These are phyloP conservation scores for Oceanites oceanicus DNA, from an alignment of 2,113 vertebrate genomes.

Conservation along the genomic window DNA sequence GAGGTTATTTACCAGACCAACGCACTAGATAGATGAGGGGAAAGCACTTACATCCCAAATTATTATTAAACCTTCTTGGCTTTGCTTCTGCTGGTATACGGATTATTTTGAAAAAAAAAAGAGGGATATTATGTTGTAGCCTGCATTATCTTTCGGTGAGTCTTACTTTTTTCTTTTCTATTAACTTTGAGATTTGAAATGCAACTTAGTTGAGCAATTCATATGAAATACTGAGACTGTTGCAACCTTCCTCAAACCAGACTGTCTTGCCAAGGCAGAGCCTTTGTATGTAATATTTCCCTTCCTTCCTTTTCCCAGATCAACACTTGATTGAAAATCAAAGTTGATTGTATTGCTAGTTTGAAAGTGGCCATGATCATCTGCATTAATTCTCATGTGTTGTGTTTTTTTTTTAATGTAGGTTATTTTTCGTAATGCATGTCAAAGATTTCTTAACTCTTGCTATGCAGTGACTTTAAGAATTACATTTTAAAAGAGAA, in stretches of 20 bases:
- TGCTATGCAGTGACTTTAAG: neutral
- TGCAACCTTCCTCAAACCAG: neutral
- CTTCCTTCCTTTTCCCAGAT: neutral
- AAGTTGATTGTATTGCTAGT: conserved; percentile 40
- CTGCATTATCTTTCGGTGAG: conserved; percentile 3
- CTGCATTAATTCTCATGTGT: conserved; percentile 15
- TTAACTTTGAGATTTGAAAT: conserved; percentile 38
- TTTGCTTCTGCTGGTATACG: conserved; percentile 16
- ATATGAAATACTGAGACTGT: neutral
- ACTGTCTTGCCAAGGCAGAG: neutral
- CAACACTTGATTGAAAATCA: conserved; percentile 58
- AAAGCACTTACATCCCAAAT: neutral
- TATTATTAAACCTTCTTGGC: neutral
- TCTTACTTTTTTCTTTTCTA: neutral
- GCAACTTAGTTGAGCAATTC: neutral
- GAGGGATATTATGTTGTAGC: neutral
- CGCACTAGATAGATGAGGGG: neutral
- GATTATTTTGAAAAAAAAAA: neutral
- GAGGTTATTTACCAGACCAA: neutral
- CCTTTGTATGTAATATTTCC: neutral
- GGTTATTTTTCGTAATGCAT: conserved; percentile 10
- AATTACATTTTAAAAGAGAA: conserved; percentile 4
- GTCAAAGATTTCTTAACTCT: neutral
- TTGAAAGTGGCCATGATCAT: conserved; percentile 12
- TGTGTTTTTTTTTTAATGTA: neutral